Percentiles rank a stretch among this genome's conserved stretches.
These are phyloP conservation scores for Plemyria rubiginata DNA, from an alignment of 2,888 invertebrate species.

Conservation along the genomic window DNA sequence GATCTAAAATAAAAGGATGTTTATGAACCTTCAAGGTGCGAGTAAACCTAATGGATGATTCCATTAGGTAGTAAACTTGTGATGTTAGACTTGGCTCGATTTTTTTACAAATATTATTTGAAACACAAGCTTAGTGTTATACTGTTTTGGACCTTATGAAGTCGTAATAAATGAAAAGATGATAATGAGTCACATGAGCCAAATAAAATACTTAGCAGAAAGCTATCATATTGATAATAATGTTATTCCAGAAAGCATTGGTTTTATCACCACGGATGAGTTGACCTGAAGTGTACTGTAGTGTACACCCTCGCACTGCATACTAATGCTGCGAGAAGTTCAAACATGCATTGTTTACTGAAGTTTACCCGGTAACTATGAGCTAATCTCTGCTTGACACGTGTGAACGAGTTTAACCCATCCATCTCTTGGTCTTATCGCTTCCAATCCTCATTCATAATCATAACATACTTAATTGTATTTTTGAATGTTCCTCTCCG, in stretches of 20 bases:
- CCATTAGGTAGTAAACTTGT: too few relatives aligned
- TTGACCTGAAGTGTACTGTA: slow-evolving; percentile 19
- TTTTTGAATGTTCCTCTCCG: too few relatives aligned
- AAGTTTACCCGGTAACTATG: slow-evolving; percentile 20
- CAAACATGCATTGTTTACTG: slow-evolving; percentile 33
- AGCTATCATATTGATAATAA: too few relatives aligned
- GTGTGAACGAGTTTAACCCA: slow-evolving; percentile 23
- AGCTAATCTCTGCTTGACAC: slow-evolving; percentile 15
- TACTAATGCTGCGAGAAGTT: slow-evolving; percentile 29
- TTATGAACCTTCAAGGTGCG: not conserved
- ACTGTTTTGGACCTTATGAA: too few relatives aligned
- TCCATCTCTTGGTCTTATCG: too few relatives aligned
- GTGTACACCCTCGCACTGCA: slow-evolving; percentile 14
- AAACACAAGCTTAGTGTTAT: too few relatives aligned
- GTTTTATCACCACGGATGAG: slow-evolving; percentile 7
- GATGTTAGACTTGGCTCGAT: too few relatives aligned
- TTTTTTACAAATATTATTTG: too few relatives aligned
- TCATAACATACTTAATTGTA: too few relatives aligned
- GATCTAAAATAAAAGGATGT: slow-evolving; percentile 2
- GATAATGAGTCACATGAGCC: too few relatives aligned
- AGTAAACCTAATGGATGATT: slow-evolving; percentile 1
- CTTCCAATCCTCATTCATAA: slow-evolving; percentile 15
- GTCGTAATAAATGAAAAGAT: too few relatives aligned
- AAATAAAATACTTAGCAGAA: not conserved
- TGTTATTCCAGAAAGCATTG: slow-evolving; percentile 4